phyloP scores from a whole-genome alignment of 2,888 invertebrate genomes.

The Strigamia crassipes region DNA sequence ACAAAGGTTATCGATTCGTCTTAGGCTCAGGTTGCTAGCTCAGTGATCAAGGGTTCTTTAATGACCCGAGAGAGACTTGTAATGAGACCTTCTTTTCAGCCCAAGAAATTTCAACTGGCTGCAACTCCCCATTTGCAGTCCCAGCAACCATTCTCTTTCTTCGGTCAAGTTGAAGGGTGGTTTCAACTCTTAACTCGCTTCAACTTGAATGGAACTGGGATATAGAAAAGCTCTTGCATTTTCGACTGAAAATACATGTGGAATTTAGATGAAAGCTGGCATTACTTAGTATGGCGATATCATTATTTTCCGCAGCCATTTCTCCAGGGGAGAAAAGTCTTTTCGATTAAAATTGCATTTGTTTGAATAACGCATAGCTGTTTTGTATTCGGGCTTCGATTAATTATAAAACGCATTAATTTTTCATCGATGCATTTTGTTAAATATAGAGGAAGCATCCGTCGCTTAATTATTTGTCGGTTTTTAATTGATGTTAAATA shows the following conservation, averaged over 20 bases:
- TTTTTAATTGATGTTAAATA: neutral
- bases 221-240: constrained; percentile 1
- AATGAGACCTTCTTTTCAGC: constrained; percentile 21
- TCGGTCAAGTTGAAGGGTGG: constrained; percentile 1
- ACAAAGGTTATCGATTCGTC: constrained; percentile 21
- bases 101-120: constrained; percentile 21
- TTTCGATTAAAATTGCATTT: neutral
- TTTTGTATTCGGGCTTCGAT: too few relatives aligned
- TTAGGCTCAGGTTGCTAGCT: constrained; percentile 11
- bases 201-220: neutral
- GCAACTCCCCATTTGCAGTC: constrained; percentile 16
- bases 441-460: too few relatives aligned
- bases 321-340: neutral
- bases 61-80: constrained; percentile 21
- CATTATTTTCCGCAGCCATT: neutral
- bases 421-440: too few relatives aligned
- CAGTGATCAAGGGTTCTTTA: constrained; percentile 21
- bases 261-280: neutral
- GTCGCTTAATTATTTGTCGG: neutral
- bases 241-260: neutral
- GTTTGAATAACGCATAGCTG: neutral
- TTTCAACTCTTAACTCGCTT: constrained; percentile 1
- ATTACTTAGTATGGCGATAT: neutral
- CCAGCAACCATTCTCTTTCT: constrained; percentile 21
- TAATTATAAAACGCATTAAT: too few relatives aligned